These are phyloP conservation scores for Anticlea derivata DNA, from an alignment of 2,888 invertebrate species.

Conservation along the genomic window DNA sequence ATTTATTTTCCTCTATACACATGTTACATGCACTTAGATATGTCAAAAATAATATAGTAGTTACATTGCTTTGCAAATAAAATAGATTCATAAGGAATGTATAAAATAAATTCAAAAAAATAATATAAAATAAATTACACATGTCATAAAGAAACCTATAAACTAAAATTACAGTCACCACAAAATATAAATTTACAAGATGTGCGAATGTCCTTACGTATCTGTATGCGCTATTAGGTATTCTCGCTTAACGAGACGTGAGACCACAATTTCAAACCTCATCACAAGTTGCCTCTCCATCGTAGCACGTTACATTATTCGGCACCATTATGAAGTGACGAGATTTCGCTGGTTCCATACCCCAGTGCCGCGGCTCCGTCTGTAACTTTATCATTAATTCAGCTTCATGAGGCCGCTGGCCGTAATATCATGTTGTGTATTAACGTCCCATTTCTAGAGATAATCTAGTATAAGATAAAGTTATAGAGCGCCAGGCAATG, in stretches of 20 bases:
- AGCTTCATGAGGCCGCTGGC: not conserved
- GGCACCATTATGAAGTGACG: constrained; percentile 10
- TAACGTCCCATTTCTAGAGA: not conserved
- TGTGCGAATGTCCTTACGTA: no score
- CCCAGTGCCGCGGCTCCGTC: constrained; percentile 1
- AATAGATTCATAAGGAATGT: no score
- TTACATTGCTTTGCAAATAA: no score
- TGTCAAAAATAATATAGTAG: no score
- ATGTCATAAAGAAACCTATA: no score
- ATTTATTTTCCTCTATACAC: no score
- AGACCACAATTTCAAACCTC: constrained; percentile 10
- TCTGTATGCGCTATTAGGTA: not conserved
- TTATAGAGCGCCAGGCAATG: not conserved
- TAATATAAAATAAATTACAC: no score
- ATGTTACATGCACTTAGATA: no score
- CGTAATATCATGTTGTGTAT: not conserved
- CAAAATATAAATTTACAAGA: no score
- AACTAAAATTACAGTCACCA: no score
- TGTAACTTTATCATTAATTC: constrained; percentile 14
- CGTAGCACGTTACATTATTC: constrained; percentile 21
- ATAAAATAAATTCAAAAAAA: no score
- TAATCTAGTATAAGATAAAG: not conserved
- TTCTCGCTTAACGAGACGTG: not conserved
- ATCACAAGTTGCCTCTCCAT: constrained; percentile 3
- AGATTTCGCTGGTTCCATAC: constrained; percentile 7